Evolutionary conservation across 2,888 invertebrate species (phyloP), one percentile per base, ranked within the genome.

Genomic region (Nomada flava): DNA sequence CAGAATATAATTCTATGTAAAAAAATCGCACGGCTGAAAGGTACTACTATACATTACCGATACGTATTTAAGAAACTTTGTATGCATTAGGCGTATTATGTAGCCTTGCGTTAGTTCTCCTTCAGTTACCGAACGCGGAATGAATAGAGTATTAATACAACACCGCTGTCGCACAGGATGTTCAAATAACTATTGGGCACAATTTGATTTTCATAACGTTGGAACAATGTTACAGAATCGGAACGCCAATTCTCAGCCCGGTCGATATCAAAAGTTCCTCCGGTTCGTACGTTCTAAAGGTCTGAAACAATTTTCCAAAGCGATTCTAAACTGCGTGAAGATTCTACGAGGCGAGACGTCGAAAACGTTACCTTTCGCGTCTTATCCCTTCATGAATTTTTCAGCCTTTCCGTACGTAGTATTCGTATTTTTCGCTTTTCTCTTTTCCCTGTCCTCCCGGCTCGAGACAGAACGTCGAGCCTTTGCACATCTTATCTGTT

Each of bases 321-420:
- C 29, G 42, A 13, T 65, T 52, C 52, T 20, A 50, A 59, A n/a
- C 44, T 15, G 23, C 42, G 23, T n/a, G 13, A 62, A 20, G 18
- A 26, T 55, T 65, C 36, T 50, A 18, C 47, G 44, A 52, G 42
- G n/a, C 2, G 67, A 42, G 7, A 29, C 60, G 11, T 57, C 42
- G 18, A 47, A 10, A 67, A 47, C 67, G 67, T 68, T 74, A 26
- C 47, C 47, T 68, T 75, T 74, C 36, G 47, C 55, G 67, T 65
- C 53, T 62, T 36, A 75, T 68, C 47, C 62, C 36, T 78, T 75
- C 78, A 63, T 75, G 67, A 55, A 78, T 78, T 68, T 78, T 78
- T 78, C 67, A 78, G 75, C 20, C 50, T 55, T 52, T 44, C 23
- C n/a, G 11, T 23, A n/a, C 29, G 29, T 47, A 15, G 20, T 29